These are phyloP conservation scores for Dasysyrphus albostriatus DNA, from an alignment of 2,888 invertebrate species.

Conservation along the genomic window DNA sequence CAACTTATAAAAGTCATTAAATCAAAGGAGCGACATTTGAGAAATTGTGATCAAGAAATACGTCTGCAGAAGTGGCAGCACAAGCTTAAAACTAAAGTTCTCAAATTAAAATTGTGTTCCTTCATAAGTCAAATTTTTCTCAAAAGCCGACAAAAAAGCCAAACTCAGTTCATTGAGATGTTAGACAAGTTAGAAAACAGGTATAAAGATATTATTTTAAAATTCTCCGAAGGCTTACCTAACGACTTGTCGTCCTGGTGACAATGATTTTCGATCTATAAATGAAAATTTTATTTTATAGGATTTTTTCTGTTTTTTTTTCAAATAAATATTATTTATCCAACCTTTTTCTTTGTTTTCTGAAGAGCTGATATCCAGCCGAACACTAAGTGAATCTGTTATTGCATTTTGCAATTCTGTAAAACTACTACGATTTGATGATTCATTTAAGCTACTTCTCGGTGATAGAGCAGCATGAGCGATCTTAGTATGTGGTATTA, in stretches of 20 bases:
- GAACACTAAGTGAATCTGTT: slow-evolving; percentile 61
- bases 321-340: slow-evolving; percentile 1
- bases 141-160: slow-evolving; percentile 65
- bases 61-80: slow-evolving; percentile 34
- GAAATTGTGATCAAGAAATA: slow-evolving; percentile 76
- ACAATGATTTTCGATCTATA: slow-evolving; percentile 57
- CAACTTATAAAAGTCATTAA: slow-evolving; percentile 72
- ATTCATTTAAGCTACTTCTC: slow-evolving; percentile 52
- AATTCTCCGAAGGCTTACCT: slow-evolving; percentile 55
- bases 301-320: not conserved
- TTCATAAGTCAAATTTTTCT: slow-evolving; percentile 78
- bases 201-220: slow-evolving; percentile 55
- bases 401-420: slow-evolving; percentile 43
- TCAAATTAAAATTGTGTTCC: slow-evolving; percentile 77
- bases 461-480: slow-evolving; percentile 44
- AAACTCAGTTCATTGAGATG: slow-evolving; percentile 50
- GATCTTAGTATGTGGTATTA: slow-evolving; percentile 58
- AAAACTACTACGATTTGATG: slow-evolving; percentile 42
- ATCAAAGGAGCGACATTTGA: slow-evolving; percentile 71
- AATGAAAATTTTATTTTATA: slow-evolving; percentile 18
- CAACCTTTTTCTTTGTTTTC: slow-evolving; percentile 63
- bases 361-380: slow-evolving; percentile 63
- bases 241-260: slow-evolving; percentile 53
- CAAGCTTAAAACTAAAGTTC: slow-evolving; percentile 40
- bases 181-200: slow-evolving; percentile 60